Evolutionary conservation across 35 echinoderm and acorn worm genomes (phyloP).

Genomic region (Ophioderma brevispina): DNA sequence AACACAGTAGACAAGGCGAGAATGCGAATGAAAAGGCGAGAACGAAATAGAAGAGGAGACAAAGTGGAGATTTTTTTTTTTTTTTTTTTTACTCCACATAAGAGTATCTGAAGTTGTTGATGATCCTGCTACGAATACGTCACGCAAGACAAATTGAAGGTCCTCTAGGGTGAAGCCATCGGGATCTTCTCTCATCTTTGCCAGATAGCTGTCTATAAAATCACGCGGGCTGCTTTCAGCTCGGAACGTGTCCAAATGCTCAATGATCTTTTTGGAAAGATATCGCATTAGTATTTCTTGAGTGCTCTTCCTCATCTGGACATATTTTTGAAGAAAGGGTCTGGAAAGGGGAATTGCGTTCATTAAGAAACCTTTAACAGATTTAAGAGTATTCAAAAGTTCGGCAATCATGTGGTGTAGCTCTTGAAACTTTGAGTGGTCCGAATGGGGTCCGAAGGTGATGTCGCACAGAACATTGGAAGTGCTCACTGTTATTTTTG

Average conservation of each 20-base stretch:
- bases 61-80: too few species aligned
- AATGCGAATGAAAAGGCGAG: too few species aligned
- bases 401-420: not conserved
- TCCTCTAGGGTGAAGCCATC: not conserved
- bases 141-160: conserved; percentile 4
- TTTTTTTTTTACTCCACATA: conserved; percentile 32
- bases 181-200: conserved; percentile 6
- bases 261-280: too few species aligned
- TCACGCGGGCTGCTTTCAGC: conserved; percentile 29
- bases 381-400: not conserved
- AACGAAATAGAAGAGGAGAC: too few species aligned
- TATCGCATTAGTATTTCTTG: not conserved
- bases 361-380: not conserved
- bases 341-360: not conserved
- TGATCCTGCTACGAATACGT: conserved; percentile 54
- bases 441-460: too few species aligned
- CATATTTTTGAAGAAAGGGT: not conserved
- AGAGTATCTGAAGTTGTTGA: conserved; percentile 56
- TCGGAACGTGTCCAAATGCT: too few species aligned
- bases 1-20: too few species aligned
- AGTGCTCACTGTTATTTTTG: too few species aligned
- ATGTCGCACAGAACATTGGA: too few species aligned
- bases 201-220: conserved; percentile 46
- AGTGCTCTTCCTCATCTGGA: not conserved
- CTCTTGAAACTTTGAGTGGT: too few species aligned